A percentile compares a stretch with the other conserved stretches of the same genome.
Conservation (phyloP, 2,888 invertebrate genomes). For the Pollenia angustigena region DNA sequence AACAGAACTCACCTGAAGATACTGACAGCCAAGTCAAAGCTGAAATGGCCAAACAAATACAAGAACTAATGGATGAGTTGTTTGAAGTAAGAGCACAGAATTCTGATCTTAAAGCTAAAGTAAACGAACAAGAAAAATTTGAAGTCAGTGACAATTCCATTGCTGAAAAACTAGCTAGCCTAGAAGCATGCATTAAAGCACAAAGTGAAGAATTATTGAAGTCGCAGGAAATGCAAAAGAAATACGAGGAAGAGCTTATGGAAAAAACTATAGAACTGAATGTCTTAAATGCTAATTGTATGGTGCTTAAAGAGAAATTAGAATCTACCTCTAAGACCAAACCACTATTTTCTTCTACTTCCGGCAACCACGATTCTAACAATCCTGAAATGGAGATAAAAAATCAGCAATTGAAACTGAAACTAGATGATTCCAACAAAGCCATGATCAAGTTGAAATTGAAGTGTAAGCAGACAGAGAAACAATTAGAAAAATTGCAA, state of each 20-base stretch:
- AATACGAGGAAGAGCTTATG: slow-evolving; percentile 86
- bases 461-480: slow-evolving; percentile 91
- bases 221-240: slow-evolving; percentile 85
- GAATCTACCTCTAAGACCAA: slow-evolving; percentile 79
- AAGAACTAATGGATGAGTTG: slow-evolving; percentile 76
- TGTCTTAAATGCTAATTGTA: slow-evolving; percentile 84
- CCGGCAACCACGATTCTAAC: slow-evolving; percentile 71
- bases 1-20: slow-evolving; percentile 11
- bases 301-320: slow-evolving; percentile 83
- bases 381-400: slow-evolving; percentile 80
- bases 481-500: slow-evolving; percentile 88
- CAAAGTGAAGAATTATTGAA: slow-evolving; percentile 85
- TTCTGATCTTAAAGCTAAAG: slow-evolving; percentile 45
- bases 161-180: slow-evolving; percentile 82
- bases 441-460: slow-evolving; percentile 81
- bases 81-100: slow-evolving; percentile 64
- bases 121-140: slow-evolving; percentile 81
- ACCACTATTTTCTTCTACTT: slow-evolving; percentile 79
- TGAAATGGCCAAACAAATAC: slow-evolving; percentile 81
- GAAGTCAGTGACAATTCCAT: slow-evolving; percentile 85
- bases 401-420: slow-evolving; percentile 86
- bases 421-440: slow-evolving; percentile 90
- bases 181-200: slow-evolving; percentile 84
- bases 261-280: slow-evolving; percentile 86
- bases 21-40: slow-evolving; percentile 78